Percentiles rank a stretch among this genome's conserved stretches.
Evolutionary conservation across 2,888 invertebrate species (phyloP).

Genomic region (Tuberolachnus salignus): DNA sequence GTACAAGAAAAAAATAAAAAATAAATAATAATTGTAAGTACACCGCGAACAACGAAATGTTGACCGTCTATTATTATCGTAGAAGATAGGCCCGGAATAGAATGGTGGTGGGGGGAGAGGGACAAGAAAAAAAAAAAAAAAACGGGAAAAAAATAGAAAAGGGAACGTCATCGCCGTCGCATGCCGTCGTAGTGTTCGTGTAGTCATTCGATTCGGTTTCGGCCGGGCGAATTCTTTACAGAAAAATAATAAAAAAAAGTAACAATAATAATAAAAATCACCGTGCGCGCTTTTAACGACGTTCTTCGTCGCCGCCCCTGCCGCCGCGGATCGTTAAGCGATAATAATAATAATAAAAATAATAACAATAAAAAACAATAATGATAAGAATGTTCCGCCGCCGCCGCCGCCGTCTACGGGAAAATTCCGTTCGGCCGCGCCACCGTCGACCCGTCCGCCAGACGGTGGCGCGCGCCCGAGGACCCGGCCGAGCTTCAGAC

Average conservation of each 20-base stretch:
- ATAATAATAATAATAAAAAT: slow-evolving; percentile 12
- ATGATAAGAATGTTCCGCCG: background rate
- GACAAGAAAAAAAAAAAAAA: background rate
- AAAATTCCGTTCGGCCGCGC: slow-evolving; percentile 3
- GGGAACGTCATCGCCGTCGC: background rate
- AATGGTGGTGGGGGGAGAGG: no score
- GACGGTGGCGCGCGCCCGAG: slow-evolving; percentile 12
- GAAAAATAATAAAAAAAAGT: background rate
- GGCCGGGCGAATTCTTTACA: background rate
- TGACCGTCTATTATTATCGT: background rate
- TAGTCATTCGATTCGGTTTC: slow-evolving; percentile 17
- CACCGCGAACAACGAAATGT: no score
- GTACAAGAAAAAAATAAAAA: background rate
- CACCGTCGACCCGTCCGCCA: background rate
- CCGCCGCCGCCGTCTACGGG: background rate
- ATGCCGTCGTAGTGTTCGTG: background rate
- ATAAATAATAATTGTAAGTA: no score
- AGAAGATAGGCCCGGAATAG: background rate
- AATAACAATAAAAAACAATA: slow-evolving; percentile 1
- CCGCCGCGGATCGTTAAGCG: slow-evolving; percentile 32
- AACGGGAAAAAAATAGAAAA: background rate
- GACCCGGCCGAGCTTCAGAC: background rate
- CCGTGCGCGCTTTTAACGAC: background rate
- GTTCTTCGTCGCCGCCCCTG: slow-evolving; percentile 11
- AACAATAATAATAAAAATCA: slow-evolving; percentile 21